These are phyloP conservation scores for Alcedo quadribrachys DNA, from an alignment of 2,797 vertebrate species.

Conservation along the genomic window DNA sequence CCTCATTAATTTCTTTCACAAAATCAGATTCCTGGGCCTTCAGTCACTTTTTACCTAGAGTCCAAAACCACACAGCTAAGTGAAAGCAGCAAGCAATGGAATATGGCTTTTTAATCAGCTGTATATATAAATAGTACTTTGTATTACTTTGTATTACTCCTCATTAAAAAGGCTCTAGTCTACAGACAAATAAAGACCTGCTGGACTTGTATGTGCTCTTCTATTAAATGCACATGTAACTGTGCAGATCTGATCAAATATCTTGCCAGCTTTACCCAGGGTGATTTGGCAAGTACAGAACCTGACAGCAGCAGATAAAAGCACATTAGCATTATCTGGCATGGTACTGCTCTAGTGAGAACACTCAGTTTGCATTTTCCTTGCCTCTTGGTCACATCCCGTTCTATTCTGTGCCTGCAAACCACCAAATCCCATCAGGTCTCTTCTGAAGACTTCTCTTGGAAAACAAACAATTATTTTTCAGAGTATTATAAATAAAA, in stretches of 20 bases:
- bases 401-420: neutral
- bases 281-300: neutral
- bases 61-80: neutral
- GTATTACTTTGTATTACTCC: no score
- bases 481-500: neutral
- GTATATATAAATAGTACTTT: neutral
- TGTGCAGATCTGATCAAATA: neutral
- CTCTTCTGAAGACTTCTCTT: neutral
- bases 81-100: neutral
- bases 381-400: neutral
- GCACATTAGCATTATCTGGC: neutral
- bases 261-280: neutral
- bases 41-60: neutral
- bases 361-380: neutral
- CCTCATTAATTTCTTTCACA: neutral
- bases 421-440: neutral
- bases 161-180: neutral
- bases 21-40: neutral
- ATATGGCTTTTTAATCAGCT: neutral
- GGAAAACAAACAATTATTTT: neutral
- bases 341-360: neutral
- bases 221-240: neutral
- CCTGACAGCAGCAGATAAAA: neutral
- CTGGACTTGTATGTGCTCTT: neutral
- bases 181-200: neutral